Percentiles rank a stretch among this genome's conserved stretches.
These are phyloP conservation scores for Diacarnus erythraeanus DNA, from an alignment of 37 sponge, comb jelly and placozoan species.

Conservation along the genomic window DNA sequence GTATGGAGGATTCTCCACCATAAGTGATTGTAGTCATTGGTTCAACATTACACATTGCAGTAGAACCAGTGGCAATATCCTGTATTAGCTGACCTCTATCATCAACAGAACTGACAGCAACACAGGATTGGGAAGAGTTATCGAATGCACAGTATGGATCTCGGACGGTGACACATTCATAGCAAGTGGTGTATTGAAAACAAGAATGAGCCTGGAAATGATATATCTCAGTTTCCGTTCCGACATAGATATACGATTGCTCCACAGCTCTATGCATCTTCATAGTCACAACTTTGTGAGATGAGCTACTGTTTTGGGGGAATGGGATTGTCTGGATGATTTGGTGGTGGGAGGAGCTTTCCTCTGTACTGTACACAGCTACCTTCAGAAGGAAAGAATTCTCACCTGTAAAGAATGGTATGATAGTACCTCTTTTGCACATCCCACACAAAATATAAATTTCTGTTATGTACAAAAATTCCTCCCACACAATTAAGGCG, in stretches of 20 bases:
- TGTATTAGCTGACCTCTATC: slow-evolving; percentile 11
- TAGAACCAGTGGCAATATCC: slow-evolving; percentile 23
- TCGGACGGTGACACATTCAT: slow-evolving; percentile 31
- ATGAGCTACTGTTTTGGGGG: not conserved
- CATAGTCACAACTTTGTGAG: slow-evolving; percentile 10
- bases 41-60: not conserved
- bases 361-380: not conserved
- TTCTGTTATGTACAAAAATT: no score
- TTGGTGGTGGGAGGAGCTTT: not conserved
- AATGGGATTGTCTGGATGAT: not conserved
- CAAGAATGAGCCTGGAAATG: slow-evolving; percentile 36
- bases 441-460: no score
- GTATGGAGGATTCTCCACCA: no score
- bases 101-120: no score
- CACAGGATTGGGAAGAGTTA: slow-evolving; percentile 16
- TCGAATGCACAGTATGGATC: slow-evolving; percentile 77
- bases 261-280: not conserved
- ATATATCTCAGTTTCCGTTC: slow-evolving; percentile 33
- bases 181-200: slow-evolving; percentile 26
- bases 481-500: no score
- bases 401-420: no score
- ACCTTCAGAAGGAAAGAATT: not conserved
- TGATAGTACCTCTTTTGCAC: no score
- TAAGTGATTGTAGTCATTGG: no score
- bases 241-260: slow-evolving; percentile 26